Conservation (phyloP, 2,888 invertebrate species). For the Pedicia rivosa region DNA sequence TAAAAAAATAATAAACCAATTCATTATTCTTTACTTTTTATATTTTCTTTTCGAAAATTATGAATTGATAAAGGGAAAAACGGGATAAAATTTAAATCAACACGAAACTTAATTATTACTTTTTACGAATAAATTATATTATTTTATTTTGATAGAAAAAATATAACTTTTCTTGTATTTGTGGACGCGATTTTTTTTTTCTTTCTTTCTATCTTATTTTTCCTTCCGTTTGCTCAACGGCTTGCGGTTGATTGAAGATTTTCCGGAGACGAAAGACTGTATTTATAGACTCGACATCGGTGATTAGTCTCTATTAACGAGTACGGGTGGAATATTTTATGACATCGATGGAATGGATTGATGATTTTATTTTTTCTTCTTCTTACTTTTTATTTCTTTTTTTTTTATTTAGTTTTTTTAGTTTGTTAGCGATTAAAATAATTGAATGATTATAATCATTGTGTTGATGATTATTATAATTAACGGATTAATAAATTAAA, state of each 20-base stretch:
- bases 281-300: slow-evolving; percentile 3
- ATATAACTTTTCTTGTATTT: neutral
- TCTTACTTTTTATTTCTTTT: too few relatives aligned
- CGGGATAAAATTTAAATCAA: too few relatives aligned
- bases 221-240: neutral
- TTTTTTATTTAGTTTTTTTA: too few relatives aligned
- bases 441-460: too few relatives aligned
- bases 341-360: too few relatives aligned
- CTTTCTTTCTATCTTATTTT: neutral
- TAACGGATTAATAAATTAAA: too few relatives aligned
- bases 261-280: neutral
- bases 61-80: too few relatives aligned
- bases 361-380: too few relatives aligned
- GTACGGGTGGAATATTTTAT: too few relatives aligned
- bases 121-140: slow-evolving; percentile 1
- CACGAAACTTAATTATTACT: too few relatives aligned
- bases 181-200: neutral
- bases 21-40: slow-evolving; percentile 3
- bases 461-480: too few relatives aligned
- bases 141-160: neutral
- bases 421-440: too few relatives aligned
- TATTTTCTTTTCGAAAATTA: neutral
- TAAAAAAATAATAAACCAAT: slow-evolving; percentile 1
- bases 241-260: slow-evolving; percentile 3
- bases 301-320: slow-evolving; percentile 4